Evolutionary conservation across 2,888 invertebrate species (phyloP).

Genomic region (Brachypalpus laphriformis): DNA sequence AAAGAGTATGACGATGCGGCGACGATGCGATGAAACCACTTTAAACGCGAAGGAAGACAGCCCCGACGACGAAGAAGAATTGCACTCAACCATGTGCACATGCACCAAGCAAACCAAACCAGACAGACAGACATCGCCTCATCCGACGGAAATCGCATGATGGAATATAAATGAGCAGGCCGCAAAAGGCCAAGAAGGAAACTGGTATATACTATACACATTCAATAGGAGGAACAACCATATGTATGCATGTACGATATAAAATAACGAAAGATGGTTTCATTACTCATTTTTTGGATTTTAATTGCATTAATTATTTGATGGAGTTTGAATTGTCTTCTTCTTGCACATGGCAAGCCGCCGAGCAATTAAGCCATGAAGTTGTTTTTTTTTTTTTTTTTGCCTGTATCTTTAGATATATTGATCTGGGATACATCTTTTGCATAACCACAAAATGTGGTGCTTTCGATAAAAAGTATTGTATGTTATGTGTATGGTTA

Average conservation of each 20-base stretch:
- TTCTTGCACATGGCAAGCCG: neutral
- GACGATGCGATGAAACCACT: conserved; percentile 52
- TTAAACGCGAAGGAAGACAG: conserved; percentile 43
- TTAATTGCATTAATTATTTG: conserved; percentile 72
- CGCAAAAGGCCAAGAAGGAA: conserved; percentile 73
- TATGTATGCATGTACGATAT: neutral
- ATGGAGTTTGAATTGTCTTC: conserved; percentile 50
- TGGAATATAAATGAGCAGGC: conserved; percentile 73
- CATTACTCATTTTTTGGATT: conserved; percentile 65
- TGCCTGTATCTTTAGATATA: neutral
- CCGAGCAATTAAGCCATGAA: conserved; percentile 25
- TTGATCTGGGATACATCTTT: conserved; percentile 8
- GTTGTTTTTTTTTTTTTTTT: neutral
- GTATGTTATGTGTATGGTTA: too few relatives aligned
- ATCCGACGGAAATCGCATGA: conserved; percentile 74
- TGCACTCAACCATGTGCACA: conserved; percentile 72
- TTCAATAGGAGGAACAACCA: conserved; percentile 35
- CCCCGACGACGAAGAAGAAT: conserved; percentile 26
- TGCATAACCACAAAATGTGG: conserved; percentile 17
- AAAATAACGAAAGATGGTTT: conserved; percentile 35
- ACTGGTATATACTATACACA: conserved; percentile 40
- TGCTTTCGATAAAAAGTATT: neutral
- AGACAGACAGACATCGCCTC: conserved; percentile 71
- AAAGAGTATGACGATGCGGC: conserved; percentile 36
- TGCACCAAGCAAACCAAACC: conserved; percentile 49